Conservation (phyloP, 2,888 invertebrate species). For the Drosophila rubida region DNA sequence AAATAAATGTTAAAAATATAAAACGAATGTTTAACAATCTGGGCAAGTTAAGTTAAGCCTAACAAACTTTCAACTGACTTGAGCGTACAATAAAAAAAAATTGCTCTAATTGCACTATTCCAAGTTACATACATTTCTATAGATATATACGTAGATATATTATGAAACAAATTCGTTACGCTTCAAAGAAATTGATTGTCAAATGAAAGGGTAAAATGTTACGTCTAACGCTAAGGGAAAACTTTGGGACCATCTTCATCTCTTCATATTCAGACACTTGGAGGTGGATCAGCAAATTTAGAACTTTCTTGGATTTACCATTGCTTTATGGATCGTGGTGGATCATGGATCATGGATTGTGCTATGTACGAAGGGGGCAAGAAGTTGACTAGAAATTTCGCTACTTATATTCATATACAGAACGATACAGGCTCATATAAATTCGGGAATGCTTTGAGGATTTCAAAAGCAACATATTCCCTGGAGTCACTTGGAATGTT, state of each 20-base stretch:
- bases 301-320: slow-evolving; percentile 22
- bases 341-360: slow-evolving; percentile 25
- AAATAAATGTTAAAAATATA: slow-evolving; percentile 15
- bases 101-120: slow-evolving; percentile 71
- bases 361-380: slow-evolving; percentile 65
- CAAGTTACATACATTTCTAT: slow-evolving; percentile 9
- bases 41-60: slow-evolving; percentile 8
- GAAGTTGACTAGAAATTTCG: slow-evolving; percentile 82
- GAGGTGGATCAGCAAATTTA: slow-evolving; percentile 54
- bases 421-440: slow-evolving; percentile 9
- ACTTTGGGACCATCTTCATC: slow-evolving; percentile 7
- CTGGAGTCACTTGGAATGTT: slow-evolving; percentile 28
- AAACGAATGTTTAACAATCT: slow-evolving; percentile 1
- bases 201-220: slow-evolving; percentile 23
- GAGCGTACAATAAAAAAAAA: slow-evolving; percentile 45
- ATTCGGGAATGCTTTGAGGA: slow-evolving; percentile 48
- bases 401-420: slow-evolving; percentile 56
- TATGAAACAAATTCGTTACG: slow-evolving; percentile 58
- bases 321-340: slow-evolving; percentile 14
- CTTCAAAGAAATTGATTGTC: slow-evolving; percentile 28
- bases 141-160: slow-evolving; percentile 17
- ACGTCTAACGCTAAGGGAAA: slow-evolving; percentile 43
- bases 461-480: not conserved
- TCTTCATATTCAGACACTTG: slow-evolving; percentile 6
- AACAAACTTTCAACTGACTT: slow-evolving; percentile 33